Evolutionary conservation across 2,888 invertebrate genomes (phyloP), one percentile per base, ranked within the genome.

Genomic region (Trichogramma evanescens): DNA sequence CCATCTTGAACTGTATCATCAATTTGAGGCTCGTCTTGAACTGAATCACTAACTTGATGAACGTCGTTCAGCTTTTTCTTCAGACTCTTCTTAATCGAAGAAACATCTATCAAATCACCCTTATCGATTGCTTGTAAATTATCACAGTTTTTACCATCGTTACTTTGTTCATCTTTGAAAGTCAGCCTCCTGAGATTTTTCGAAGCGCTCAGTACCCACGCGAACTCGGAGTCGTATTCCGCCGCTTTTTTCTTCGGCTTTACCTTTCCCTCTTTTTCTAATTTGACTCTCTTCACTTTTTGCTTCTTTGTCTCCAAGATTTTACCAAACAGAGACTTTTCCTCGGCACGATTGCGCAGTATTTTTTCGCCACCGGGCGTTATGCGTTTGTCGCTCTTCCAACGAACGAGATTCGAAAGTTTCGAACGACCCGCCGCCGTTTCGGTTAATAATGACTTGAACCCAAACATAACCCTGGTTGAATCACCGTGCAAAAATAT

Each of bases 261-360:
- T 43, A 46, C 44, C 48, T 39, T 38, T 50, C 57, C 58, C 44
- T 63, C 62, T 5, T 57, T 56, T 52, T 68, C 68, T 4, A 54
- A 56, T 56, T 80, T 69, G 5, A 66, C 13, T 43, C 68, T 65
- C 50, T 73, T 76, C 67, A 74, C 77, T 71, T 77, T 81, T 69
- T 82, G 74, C 67, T 78, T 79, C 62, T 74, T 80, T 0, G 79
- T 80, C 68, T 83, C 83, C 49, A 82, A 65, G 56, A 83, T 68
- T 0, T 80, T 78, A 5, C 83, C 84, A 63, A 82, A 83, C 6
- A 81, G 63, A 46, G 78, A 75, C 67, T 81, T 82, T 63, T 81
- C 81, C 64, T 83, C 83, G 68, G 76, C 61, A 8, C 46, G 57
- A 51, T 56, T 44, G 46, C 54, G 9, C 13, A 2, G 8, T 45